Evolutionary conservation across 2,113 vertebrate species (phyloP).

Genomic region (Romanogobio albipinnatus): DNA sequence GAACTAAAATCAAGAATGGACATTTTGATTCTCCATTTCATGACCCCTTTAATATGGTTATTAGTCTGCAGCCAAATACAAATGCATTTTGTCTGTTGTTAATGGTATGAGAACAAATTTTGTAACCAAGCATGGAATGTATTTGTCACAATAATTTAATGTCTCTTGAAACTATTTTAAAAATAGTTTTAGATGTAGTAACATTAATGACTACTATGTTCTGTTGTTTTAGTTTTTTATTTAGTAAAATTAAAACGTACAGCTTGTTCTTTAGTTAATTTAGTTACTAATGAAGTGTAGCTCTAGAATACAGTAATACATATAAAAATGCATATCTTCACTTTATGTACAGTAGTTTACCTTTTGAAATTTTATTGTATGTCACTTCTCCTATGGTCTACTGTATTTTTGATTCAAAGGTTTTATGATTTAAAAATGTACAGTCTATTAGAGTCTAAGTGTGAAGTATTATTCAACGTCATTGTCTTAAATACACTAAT

Average conservation of each 20-base stretch:
- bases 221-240: constrained; percentile 9
- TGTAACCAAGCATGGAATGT: constrained; percentile 56
- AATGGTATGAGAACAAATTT: constrained; percentile 45
- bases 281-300: constrained; percentile 31
- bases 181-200: constrained; percentile 54
- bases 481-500: neutral
- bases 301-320: neutral
- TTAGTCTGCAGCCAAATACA: constrained; percentile 52
- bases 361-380: constrained; percentile 1
- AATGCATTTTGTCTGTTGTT: constrained; percentile 61
- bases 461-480: constrained; percentile 8
- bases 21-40: too few relatives aligned
- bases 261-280: constrained; percentile 42
- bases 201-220: constrained; percentile 14
- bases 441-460: constrained; percentile 30
- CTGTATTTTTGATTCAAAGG: constrained; percentile 16
- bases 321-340: constrained; percentile 15
- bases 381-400: constrained; percentile 14
- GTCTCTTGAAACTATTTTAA: constrained; percentile 61
- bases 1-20: too few relatives aligned
- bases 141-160: constrained; percentile 59
- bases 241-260: neutral
- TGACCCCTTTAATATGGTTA: constrained; percentile 34
- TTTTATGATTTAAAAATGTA: constrained; percentile 28
- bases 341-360: constrained; percentile 35